A percentile compares a stretch with the other conserved stretches of the same genome.
Evolutionary conservation across 1,140 invertebrate genomes (phyloP).

Genomic region (Tigriopus japonicus): DNA sequence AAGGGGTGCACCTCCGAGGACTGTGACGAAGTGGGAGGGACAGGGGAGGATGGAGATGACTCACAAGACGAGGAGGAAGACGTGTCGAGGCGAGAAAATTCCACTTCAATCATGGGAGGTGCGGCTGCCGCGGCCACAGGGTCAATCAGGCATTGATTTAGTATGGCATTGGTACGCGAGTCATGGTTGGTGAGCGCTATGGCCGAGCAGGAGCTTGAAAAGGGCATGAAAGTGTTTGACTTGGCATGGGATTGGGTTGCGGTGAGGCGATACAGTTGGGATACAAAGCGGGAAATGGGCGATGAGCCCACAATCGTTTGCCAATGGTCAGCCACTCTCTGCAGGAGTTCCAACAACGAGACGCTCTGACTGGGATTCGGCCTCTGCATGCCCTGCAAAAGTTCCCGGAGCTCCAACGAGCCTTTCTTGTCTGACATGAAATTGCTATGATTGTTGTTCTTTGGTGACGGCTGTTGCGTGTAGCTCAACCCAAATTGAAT

Average conservation of each 20-base stretch:
- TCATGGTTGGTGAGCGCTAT: background rate
- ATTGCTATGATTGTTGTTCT: too few relatives aligned
- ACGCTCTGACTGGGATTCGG: background rate
- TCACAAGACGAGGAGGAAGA: background rate
- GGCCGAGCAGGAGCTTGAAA: background rate
- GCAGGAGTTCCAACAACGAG: background rate
- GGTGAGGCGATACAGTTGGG: background rate
- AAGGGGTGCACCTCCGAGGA: too few relatives aligned
- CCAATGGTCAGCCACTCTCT: background rate
- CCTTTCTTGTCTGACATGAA: background rate
- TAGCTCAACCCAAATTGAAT: background rate
- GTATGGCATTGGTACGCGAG: too few relatives aligned
- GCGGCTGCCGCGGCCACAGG: background rate
- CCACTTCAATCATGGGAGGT: background rate
- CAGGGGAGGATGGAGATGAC: too few relatives aligned
- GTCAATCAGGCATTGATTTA: background rate
- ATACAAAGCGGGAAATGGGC: background rate
- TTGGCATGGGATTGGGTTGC: background rate
- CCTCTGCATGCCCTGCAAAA: background rate
- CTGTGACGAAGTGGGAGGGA: too few relatives aligned
- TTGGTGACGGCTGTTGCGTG: too few relatives aligned
- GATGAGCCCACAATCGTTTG: background rate
- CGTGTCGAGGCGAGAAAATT: slow-evolving; percentile 5
- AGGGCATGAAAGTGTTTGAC: background rate
- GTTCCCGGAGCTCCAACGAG: background rate